Evolutionary conservation across 2,888 invertebrate species (phyloP).

Genomic region (Anoplius nigerrimus): DNA sequence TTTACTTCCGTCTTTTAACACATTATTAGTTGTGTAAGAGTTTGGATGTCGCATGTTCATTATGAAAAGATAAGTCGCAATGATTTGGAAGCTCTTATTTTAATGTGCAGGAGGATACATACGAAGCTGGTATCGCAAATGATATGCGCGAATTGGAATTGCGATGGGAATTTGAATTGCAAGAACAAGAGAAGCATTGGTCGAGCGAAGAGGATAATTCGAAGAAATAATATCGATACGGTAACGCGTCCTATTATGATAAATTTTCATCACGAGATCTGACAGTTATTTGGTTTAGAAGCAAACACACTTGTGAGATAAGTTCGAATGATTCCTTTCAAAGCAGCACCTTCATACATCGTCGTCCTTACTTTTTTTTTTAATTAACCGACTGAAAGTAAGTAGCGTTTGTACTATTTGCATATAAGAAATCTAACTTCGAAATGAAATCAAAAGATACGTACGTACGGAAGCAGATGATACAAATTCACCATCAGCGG

Average conservation of each 20-base stretch:
- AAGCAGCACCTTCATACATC: conserved; percentile 31
- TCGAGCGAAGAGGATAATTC: conserved; percentile 78
- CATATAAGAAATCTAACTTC: conserved; percentile 25
- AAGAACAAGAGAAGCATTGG: conserved; percentile 80
- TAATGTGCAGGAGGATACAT: conserved; percentile 77
- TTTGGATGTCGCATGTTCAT: background rate
- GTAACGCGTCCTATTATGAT: conserved; percentile 33
- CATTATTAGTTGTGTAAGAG: background rate
- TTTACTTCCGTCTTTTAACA: too few relatives aligned
- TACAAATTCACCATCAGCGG: background rate
- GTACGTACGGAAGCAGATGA: conserved; percentile 1
- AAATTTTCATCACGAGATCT: conserved; percentile 41
- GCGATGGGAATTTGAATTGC: conserved; percentile 81
- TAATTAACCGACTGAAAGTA: conserved; percentile 43
- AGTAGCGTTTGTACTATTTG: conserved; percentile 46
- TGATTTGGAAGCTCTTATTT: background rate
- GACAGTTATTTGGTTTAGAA: conserved; percentile 26
- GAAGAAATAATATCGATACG: conserved; percentile 61
- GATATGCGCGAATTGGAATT: conserved; percentile 82
- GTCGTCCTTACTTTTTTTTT: conserved; percentile 34
- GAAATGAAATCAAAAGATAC: conserved; percentile 25
- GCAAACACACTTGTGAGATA: conserved; percentile 38
- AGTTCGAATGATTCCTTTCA: conserved; percentile 32
- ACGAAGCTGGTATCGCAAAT: conserved; percentile 81
- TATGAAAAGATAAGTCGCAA: too few relatives aligned